Conservation (phyloP, 2,888 invertebrate species). For the Leptopterna dolabrata region DNA sequence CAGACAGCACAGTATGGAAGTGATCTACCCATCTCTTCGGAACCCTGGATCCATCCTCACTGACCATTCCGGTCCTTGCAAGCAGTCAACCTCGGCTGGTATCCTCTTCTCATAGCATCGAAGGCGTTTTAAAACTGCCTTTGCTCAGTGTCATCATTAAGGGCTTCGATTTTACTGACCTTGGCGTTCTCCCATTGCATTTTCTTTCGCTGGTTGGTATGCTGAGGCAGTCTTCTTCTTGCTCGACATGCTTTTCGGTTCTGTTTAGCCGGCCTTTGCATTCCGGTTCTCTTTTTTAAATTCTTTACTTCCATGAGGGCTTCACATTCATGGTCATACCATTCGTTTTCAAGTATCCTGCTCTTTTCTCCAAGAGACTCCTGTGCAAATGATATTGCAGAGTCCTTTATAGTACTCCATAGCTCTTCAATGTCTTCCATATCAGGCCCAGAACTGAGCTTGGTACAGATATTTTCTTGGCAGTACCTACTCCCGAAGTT, state of each 20-base stretch:
- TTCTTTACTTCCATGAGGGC: background rate
- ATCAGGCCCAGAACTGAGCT: background rate
- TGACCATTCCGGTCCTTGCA: too few relatives aligned
- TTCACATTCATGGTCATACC: background rate
- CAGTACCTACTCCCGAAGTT: background rate
- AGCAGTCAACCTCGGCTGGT: too few relatives aligned
- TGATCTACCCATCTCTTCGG: background rate
- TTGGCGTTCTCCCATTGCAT: background rate
- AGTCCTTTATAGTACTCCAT: background rate
- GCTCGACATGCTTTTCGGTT: too few relatives aligned
- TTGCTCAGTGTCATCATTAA: too few relatives aligned
- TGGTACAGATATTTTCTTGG: background rate
- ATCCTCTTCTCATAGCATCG: too few relatives aligned
- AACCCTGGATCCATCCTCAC: too few relatives aligned
- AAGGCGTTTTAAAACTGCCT: too few relatives aligned
- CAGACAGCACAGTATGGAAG: background rate
- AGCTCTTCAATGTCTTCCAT: background rate
- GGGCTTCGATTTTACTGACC: background rate
- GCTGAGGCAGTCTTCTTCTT: too few relatives aligned
- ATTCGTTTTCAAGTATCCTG: background rate
- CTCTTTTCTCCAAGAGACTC: background rate
- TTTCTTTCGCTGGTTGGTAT: too few relatives aligned
- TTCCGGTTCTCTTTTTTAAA: too few relatives aligned
- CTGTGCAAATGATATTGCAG: background rate
- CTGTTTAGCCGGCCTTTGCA: too few relatives aligned